Evolutionary conservation across 2,113 vertebrate genomes (phyloP), one percentile per base, ranked within the genome.

Genomic region (Thomomys bottae): DNA sequence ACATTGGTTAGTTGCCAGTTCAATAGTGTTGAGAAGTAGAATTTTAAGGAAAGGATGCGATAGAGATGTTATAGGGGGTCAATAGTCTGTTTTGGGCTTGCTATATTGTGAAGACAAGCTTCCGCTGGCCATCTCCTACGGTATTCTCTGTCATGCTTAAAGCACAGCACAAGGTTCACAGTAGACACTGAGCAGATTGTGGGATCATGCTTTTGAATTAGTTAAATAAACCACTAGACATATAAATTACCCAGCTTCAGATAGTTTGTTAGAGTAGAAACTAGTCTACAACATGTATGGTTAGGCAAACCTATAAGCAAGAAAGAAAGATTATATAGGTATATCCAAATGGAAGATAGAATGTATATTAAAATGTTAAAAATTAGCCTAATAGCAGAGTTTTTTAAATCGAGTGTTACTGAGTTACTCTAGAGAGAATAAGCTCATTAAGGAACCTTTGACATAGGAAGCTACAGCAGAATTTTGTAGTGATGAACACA

Each of bases 401-500:
- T 72, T 15, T 72, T 87, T 77, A 63, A 14, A 59, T 36, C 15
- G 14, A 32, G 24, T 49, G 26, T 79, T 84, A 71, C 54, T 36
- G 20, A 83, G 38, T 68, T 93, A 54, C 54, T 66, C 26, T 66
- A 42, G 24, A 6, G 63, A 88, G 30, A 63, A 84, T 36, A 84
- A 54, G 73, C 23, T 68, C 32, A 66, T 71, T 80, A 30, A 38
- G 12, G 14, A 3, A 64, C 38, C 5, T 82, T 84, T 57, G n/a
- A 92, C 93, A 71, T 67, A 57, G 32, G 32, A 90, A 78, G 76
- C 3, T 45, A 67, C 67, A n/a, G 24, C 67, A 68, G 42, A 36
- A 0, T 28, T 68, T 76, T 81, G 36, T 81, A 17, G 59, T 85
- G 36, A 28, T 75, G 10, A 63, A 87, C 38, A 92, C 6, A 32